Evolutionary conservation across 1,140 invertebrate genomes (phyloP).

Genomic region (Parapsyche elsis): DNA sequence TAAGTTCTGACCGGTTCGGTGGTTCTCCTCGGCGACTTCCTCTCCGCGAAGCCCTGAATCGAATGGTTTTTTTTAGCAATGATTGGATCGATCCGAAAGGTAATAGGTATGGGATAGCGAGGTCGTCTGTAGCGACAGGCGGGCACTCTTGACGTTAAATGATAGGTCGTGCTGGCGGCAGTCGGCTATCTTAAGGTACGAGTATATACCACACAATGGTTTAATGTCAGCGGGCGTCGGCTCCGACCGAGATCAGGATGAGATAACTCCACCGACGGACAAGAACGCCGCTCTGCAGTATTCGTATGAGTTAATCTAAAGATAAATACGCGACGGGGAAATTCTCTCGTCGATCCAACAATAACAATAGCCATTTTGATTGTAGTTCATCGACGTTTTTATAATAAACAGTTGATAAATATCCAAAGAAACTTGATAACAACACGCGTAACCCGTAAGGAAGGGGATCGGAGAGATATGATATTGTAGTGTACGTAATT

Average conservation of each 20-base stretch:
- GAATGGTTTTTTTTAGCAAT: neutral
- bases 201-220: neutral
- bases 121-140: neutral
- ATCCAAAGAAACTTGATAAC: too few relatives aligned
- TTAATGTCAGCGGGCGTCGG: conserved; percentile 22
- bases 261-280: conserved; percentile 8
- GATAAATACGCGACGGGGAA: too few relatives aligned
- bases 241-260: neutral
- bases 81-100: conserved; percentile 20
- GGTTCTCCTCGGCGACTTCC: neutral
- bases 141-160: neutral
- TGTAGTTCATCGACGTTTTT: too few relatives aligned
- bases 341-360: too few relatives aligned
- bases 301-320: too few relatives aligned
- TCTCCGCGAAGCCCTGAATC: neutral
- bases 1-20: too few relatives aligned
- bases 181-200: neutral
- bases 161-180: conserved; percentile 22
- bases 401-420: too few relatives aligned
- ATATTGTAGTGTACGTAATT: too few relatives aligned
- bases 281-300: neutral
- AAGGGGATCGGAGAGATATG: too few relatives aligned
- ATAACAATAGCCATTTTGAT: too few relatives aligned
- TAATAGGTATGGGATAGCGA: neutral
- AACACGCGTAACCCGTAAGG: too few relatives aligned